A percentile compares a stretch with the other conserved stretches of the same genome.
phyloP scores from a whole-genome alignment of 2,888 invertebrate genomes.

The Pandemis cinnamomeana region DNA sequence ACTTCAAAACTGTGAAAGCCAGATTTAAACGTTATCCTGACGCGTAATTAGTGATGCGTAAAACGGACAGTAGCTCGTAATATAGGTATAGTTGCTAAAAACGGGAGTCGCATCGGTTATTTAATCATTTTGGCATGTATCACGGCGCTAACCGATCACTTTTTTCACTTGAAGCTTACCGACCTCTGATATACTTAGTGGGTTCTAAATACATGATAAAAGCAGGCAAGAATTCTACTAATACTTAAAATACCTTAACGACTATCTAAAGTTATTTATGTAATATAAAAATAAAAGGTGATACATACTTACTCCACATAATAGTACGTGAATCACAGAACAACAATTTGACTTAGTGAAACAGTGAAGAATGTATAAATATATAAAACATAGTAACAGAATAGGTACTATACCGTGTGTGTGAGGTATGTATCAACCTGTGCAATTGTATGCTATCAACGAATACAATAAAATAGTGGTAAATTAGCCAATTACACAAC shows the following conservation, averaged over 20 bases:
- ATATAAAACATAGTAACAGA: conserved; percentile 1
- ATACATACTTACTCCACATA: conserved; percentile 16
- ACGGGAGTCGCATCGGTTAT: no score
- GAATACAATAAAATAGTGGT: neutral
- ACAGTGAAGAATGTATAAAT: conserved; percentile 5
- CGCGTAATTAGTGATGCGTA: no score
- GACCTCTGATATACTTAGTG: neutral
- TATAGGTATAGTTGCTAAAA: no score
- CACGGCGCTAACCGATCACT: neutral
- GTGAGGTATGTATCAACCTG: neutral
- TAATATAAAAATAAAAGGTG: conserved; percentile 1
- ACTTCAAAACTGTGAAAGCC: neutral
- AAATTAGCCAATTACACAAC: neutral
- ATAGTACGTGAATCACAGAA: conserved; percentile 27
- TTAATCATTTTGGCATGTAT: neutral
- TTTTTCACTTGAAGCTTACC: neutral
- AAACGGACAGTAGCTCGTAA: neutral
- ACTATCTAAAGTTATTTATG: conserved; percentile 20
- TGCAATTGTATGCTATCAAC: neutral
- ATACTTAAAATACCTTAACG: conserved; percentile 25
- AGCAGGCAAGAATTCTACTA: conserved; percentile 37
- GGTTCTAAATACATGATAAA: neutral
- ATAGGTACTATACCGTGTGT: neutral
- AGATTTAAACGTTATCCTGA: no score
- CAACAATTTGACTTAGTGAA: conserved; percentile 36